A percentile compares a stretch with the other conserved stretches of the same genome.
Conservation (phyloP, 1,140 invertebrate genomes). For the Drosophila biarmipes region DNA sequence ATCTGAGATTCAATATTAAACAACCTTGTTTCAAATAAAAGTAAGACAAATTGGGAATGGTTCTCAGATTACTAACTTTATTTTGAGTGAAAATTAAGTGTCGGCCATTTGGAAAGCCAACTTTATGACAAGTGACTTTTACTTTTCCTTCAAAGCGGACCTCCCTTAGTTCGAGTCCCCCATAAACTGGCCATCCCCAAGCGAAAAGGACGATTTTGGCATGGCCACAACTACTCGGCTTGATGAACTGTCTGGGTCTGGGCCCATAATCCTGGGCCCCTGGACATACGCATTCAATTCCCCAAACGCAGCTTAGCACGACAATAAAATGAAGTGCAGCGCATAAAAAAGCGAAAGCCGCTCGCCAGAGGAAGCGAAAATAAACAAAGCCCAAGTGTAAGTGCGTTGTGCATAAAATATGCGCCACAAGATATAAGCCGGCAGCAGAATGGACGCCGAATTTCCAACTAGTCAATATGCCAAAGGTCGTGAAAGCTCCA, state of each 20-base stretch:
- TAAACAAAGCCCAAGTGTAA: constrained; percentile 48
- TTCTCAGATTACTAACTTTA: no score
- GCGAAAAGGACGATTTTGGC: not conserved
- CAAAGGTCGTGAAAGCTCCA: constrained; percentile 59
- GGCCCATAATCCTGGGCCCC: constrained; percentile 49
- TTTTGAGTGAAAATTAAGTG: not conserved
- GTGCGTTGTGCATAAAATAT: constrained; percentile 77
- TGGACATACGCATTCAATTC: constrained; percentile 79
- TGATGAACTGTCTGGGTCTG: constrained; percentile 65
- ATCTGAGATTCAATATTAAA: no score
- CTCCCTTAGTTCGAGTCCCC: not conserved
- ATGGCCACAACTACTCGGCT: constrained; percentile 58
- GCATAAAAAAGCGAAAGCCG: constrained; percentile 53
- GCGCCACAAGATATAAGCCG: constrained; percentile 72
- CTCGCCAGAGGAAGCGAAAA: constrained; percentile 39
- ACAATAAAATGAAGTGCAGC: constrained; percentile 81
- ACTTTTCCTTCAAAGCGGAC: constrained; percentile 1
- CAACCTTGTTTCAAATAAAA: no score
- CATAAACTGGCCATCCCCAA: constrained; percentile 12
- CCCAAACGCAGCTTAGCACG: constrained; percentile 76
- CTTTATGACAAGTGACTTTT: not conserved
- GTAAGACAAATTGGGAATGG: no score
- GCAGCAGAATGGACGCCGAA: constrained; percentile 68
- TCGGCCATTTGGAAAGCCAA: not conserved
- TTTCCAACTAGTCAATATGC: constrained; percentile 73